These are phyloP conservation scores for Baccha elongata DNA, from an alignment of 2,888 invertebrate genomes.

Conservation along the genomic window DNA sequence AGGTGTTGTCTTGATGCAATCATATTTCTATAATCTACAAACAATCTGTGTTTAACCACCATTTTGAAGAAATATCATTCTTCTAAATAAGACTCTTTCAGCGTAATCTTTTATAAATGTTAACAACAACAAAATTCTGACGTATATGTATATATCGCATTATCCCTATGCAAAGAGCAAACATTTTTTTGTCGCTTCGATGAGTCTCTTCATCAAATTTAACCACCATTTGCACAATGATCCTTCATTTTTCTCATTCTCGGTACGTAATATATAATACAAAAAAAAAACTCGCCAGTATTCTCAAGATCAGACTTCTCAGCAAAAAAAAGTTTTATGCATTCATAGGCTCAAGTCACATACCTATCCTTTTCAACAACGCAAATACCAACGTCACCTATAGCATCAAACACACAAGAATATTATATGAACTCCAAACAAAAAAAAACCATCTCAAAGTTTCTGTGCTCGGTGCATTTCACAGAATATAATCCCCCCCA, in stretches of 20 bases:
- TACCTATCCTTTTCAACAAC: slow-evolving; percentile 52
- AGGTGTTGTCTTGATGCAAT: slow-evolving; percentile 23
- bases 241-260: slow-evolving; percentile 7
- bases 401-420: slow-evolving; percentile 11
- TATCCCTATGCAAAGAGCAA: slow-evolving; percentile 62
- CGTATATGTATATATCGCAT: slow-evolving; percentile 28
- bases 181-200: slow-evolving; percentile 55
- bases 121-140: slow-evolving; percentile 1
- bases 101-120: slow-evolving; percentile 33
- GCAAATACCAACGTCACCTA: slow-evolving; percentile 29
- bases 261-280: too few species aligned
- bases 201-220: slow-evolving; percentile 60
- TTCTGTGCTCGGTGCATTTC: slow-evolving; percentile 46
- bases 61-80: slow-evolving; percentile 18
- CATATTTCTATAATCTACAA: slow-evolving; percentile 1
- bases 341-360: slow-evolving; percentile 61
- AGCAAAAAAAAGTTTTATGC: slow-evolving; percentile 64
- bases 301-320: slow-evolving; percentile 50
- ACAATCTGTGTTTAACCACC: slow-evolving; percentile 21
- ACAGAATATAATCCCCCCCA: slow-evolving; percentile 8
- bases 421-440: slow-evolving; percentile 1
- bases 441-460: slow-evolving; percentile 47
- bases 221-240: slow-evolving; percentile 63
- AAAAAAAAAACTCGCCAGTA: background rate
- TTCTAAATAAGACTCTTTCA: slow-evolving; percentile 33